A percentile compares a stretch with the other conserved stretches of the same genome.
Conservation (phyloP, 1,140 invertebrate genomes). For the Sycobia sp. region DNA sequence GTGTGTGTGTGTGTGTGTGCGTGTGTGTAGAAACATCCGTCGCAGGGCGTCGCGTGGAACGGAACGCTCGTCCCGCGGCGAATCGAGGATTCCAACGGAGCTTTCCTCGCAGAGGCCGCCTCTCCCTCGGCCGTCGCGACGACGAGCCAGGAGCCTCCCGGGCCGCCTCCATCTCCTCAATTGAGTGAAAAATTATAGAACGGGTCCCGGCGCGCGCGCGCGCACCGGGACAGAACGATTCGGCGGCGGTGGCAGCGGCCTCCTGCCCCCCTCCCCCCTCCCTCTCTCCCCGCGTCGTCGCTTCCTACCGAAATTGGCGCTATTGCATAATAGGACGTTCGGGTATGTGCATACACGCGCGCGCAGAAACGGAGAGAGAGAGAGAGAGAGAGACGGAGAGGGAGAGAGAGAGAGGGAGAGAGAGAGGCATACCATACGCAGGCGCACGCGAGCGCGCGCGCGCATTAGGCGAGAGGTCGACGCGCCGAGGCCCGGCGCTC, state of each 20-base stretch:
- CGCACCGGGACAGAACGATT: too few relatives aligned
- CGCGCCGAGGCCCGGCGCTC: background rate
- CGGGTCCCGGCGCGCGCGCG: conserved; percentile 11
- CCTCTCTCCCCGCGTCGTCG: too few relatives aligned
- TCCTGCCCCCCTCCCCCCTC: too few relatives aligned
- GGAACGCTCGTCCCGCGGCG: background rate
- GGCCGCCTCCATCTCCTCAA: too few relatives aligned
- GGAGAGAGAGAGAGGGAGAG: conserved; percentile 9
- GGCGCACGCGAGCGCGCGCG: conserved; percentile 22
- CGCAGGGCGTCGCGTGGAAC: background rate
- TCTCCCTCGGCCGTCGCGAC: background rate
- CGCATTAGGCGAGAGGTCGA: background rate
- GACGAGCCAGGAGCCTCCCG: too few relatives aligned
- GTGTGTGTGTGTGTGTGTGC: too few relatives aligned
- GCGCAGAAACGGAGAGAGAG: background rate
- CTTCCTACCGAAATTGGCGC: too few relatives aligned
- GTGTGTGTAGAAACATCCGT: too few relatives aligned
- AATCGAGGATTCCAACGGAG: too few relatives aligned
- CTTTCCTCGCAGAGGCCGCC: too few relatives aligned
- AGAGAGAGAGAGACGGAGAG: background rate
- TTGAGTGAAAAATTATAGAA: conserved; percentile 34
- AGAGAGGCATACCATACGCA: background rate
- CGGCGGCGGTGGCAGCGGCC: too few relatives aligned
- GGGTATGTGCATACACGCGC: background rate
- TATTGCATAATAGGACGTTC: too few relatives aligned